Base-by-base conservation (phyloP, 2,888 invertebrate species). In the Drosophila leonis region DNA sequence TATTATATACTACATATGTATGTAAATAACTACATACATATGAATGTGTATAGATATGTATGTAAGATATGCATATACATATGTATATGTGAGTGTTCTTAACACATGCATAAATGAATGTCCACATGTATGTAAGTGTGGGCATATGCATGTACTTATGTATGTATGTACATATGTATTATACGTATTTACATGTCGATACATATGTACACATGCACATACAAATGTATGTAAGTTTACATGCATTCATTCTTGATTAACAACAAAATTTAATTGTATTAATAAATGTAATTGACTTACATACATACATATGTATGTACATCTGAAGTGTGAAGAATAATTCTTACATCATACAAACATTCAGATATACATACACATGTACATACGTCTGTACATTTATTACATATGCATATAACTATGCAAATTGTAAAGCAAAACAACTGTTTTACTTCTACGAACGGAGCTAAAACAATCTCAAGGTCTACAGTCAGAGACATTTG, bases 381-480 rank as follows among this genome's bases (percentile, higher is more conserved):
- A 8, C 24, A 10, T n/a, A 10, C n/a, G n/a, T 2, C 18, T 12
- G 12, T 49, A 0, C n/a, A n/a, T 12, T 0, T 49, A 9, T 18
- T 41, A 4, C n/a, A 4, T 39, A 18, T 6, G 18, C 18, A 12
- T 49, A 31, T 49, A 15, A 18, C 6, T 35, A 59, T 35, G 35
- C 46, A 18, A 33, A 46, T 39, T 35, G 39, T 18, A 27, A 29
- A 15, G 46, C 41, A 37, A 39, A 29, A 49, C 35, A 51, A 52
- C 51, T 61, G 33, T 67, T n/a, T 42, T 35, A 9, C 29, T 49
- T 46, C 31, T 59, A 35, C 41, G 24, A 42, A 13, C 41, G 57
- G 41, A 60, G 57, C 49, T 37, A 63, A 55, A 75, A 70, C 72
- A 72, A 67, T 77, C 71, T 75, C 86, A 84, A 84, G 83, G 83